These are phyloP conservation scores for Plecturocebus donacophilus DNA, from an alignment of 2,113 vertebrate genomes.

Conservation along the genomic window DNA sequence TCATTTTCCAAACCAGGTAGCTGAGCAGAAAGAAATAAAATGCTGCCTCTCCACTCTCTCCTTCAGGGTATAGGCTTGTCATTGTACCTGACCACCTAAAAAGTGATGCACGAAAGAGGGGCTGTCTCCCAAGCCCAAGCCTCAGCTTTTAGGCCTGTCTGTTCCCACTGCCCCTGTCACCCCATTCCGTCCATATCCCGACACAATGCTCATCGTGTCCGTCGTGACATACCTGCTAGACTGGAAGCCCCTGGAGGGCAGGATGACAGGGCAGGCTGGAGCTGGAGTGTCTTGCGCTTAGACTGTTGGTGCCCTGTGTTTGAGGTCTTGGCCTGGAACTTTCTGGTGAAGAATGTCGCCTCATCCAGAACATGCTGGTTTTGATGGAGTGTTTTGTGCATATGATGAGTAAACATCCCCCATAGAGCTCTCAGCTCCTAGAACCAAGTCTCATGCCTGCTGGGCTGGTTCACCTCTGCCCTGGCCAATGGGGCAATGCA, in stretches of 20 bases:
- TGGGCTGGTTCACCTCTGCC: not conserved
- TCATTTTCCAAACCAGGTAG: not conserved
- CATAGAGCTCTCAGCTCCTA: not conserved
- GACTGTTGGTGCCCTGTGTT: not conserved
- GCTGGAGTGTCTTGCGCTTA: not conserved
- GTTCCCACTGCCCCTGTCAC: rapidly evolving
- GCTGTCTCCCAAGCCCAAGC: not conserved
- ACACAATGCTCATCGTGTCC: not conserved
- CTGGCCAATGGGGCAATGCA: no score
- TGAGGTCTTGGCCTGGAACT: not conserved
- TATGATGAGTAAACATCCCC: not conserved
- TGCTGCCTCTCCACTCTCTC: not conserved
- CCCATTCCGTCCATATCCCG: not conserved
- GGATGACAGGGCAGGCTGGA: not conserved
- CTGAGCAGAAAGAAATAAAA: not conserved
- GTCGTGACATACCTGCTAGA: not conserved
- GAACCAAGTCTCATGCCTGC: not conserved
- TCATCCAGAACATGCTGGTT: not conserved
- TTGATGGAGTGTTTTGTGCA: not conserved
- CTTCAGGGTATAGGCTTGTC: not conserved
- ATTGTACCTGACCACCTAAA: not conserved
- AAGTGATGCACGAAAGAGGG: not conserved
- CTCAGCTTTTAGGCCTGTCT: not conserved
- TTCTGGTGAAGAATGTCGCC: not conserved
- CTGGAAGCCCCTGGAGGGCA: not conserved